Conservation (phyloP, 2,797 vertebrate genomes). For the Bradypodion pumilum region DNA sequence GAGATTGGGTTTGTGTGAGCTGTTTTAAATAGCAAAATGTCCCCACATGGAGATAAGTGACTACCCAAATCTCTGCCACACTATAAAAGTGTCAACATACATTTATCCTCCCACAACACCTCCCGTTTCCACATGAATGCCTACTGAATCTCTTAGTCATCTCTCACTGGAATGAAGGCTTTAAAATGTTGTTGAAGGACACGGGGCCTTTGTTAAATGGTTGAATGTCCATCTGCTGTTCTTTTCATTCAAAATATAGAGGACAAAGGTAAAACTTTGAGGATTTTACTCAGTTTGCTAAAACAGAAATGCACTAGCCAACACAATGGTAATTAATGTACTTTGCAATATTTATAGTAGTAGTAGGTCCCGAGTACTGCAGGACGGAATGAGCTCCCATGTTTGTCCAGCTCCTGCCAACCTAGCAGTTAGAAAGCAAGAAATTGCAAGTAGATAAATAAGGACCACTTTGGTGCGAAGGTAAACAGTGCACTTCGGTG, state of each 20-base stretch:
- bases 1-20: constrained; percentile 21
- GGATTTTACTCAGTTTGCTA: background rate
- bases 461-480: too few species aligned
- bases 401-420: too few species aligned
- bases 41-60: constrained; percentile 45
- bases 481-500: too few species aligned
- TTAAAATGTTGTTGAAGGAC: background rate
- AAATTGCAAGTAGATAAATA: too few species aligned
- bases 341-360: constrained; percentile 10
- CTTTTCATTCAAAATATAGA: constrained; percentile 31
- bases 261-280: background rate
- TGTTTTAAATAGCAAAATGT: constrained; percentile 48
- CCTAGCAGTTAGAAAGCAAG: too few species aligned
- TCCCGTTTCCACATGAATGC: constrained; percentile 44
- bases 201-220: constrained; percentile 44
- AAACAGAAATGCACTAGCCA: background rate
- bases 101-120: constrained; percentile 49
- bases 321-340: background rate
- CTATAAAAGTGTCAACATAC: constrained; percentile 53
- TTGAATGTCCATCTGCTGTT: constrained; percentile 55
- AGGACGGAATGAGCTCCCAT: too few species aligned
- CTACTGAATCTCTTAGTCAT: constrained; percentile 39
- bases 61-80: constrained; percentile 41
- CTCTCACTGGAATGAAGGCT: constrained; percentile 19
- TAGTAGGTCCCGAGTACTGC: too few species aligned